Percentiles rank a stretch among this genome's conserved stretches.
Evolutionary conservation across 2,888 invertebrate species (phyloP).

Genomic region (Platerodrilus igneus): DNA sequence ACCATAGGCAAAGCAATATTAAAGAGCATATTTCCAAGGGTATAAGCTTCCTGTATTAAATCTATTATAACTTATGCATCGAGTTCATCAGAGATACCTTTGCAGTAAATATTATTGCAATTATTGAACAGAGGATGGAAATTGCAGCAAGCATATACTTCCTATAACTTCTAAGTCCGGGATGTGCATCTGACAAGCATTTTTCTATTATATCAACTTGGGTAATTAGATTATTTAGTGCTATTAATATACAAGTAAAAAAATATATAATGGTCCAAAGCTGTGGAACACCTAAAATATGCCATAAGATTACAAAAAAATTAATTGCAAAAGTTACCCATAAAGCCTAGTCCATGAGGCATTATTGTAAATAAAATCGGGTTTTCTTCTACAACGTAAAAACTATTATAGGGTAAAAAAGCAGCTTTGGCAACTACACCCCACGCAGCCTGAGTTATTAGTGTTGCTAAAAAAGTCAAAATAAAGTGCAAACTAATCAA

Average conservation of each 20-base stretch:
- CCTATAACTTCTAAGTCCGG: slow-evolving; percentile 10
- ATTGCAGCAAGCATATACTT: slow-evolving; percentile 15
- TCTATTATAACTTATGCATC: too few relatives aligned
- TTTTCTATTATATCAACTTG: slow-evolving; percentile 13
- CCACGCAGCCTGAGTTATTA: slow-evolving; percentile 7
- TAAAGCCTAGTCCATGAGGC: slow-evolving; percentile 17
- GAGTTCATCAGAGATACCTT: slow-evolving; percentile 15
- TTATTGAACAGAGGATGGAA: slow-evolving; percentile 7
- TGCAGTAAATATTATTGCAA: slow-evolving; percentile 9
- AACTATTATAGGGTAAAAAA: background rate
- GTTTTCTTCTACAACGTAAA: too few relatives aligned
- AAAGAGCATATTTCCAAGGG: slow-evolving; percentile 6
- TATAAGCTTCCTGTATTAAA: slow-evolving; percentile 7
- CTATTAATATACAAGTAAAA: slow-evolving; percentile 11
- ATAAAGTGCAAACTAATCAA: slow-evolving; percentile 16
- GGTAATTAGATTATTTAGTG: slow-evolving; percentile 13
- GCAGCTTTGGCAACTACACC: slow-evolving; percentile 11
- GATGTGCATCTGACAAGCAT: slow-evolving; percentile 15
- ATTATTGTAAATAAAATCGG: slow-evolving; percentile 16
- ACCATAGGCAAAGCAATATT: slow-evolving; percentile 5
- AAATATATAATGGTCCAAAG: slow-evolving; percentile 20
- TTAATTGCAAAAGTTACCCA: slow-evolving; percentile 17
- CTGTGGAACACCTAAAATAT: slow-evolving; percentile 17
- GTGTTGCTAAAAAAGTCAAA: slow-evolving; percentile 1
- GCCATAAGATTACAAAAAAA: background rate